phyloP scores from a whole-genome alignment of 2,797 vertebrate species.

The Enteromius anoplus region DNA sequence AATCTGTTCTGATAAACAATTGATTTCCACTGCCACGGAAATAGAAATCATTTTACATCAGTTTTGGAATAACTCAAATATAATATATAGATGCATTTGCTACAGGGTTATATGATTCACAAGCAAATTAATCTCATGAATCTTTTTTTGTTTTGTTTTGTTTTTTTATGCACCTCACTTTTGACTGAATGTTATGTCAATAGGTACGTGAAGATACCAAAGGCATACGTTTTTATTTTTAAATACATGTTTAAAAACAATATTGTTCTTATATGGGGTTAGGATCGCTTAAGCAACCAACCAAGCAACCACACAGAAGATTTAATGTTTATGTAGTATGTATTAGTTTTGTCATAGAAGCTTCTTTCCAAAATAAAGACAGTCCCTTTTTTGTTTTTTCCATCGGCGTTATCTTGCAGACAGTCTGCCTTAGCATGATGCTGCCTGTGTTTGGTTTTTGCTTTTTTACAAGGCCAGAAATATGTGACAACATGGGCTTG shows the following conservation, averaged over 20 bases:
- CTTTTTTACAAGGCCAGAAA: constrained; percentile 33
- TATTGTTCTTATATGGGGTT: background rate
- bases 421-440: background rate
- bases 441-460: constrained; percentile 3
- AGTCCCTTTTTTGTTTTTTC: background rate
- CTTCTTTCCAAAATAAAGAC: constrained; percentile 6
- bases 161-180: background rate
- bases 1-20: background rate
- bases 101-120: background rate
- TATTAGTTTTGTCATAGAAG: background rate
- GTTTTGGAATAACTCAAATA: background rate
- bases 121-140: background rate
- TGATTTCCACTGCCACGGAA: background rate
- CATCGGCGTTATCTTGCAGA: background rate
- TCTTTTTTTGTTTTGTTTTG: background rate
- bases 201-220: background rate
- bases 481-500: constrained; percentile 10
- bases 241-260: background rate
- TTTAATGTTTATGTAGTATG: background rate
- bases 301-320: background rate
- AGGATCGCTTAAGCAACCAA: background rate
- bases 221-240: background rate
- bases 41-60: background rate
- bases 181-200: background rate
- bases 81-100: background rate